phyloP scores from a whole-genome alignment of 2,888 invertebrate genomes.

The Ophion slaviceki region DNA sequence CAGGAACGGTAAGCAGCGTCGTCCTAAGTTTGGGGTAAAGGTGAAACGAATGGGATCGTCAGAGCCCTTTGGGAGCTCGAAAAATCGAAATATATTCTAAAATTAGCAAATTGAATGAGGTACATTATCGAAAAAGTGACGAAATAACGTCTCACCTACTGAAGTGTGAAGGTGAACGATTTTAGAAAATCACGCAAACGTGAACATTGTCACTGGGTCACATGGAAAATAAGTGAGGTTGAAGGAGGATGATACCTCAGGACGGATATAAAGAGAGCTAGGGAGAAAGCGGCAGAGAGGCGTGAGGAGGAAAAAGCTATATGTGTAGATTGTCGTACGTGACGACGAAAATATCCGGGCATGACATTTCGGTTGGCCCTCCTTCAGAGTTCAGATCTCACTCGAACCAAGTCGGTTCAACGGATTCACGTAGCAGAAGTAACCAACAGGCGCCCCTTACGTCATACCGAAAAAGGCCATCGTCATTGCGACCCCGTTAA shows the following conservation, averaged over 20 bases:
- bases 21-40: too few species aligned
- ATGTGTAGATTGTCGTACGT: conserved; percentile 25
- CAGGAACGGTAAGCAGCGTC: too few species aligned
- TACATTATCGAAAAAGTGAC: neutral
- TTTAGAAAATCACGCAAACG: conserved; percentile 38
- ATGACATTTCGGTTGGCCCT: conserved; percentile 53
- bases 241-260: conserved; percentile 2
- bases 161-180: conserved; percentile 30
- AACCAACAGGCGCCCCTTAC: conserved; percentile 34
- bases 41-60: too few species aligned
- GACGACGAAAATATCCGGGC: conserved; percentile 58
- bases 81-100: neutral
- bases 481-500: conserved; percentile 38
- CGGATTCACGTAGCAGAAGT: conserved; percentile 41
- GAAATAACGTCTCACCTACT: neutral
- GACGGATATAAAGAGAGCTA: conserved; percentile 8
- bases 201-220: conserved; percentile 16
- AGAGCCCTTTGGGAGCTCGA: too few species aligned
- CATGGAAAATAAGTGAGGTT: conserved; percentile 27
- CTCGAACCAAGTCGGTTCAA: conserved; percentile 43
- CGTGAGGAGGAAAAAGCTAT: conserved; percentile 4
- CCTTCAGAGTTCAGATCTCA: conserved; percentile 21
- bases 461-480: conserved; percentile 61
- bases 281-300: conserved; percentile 10
- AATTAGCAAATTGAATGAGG: neutral